Base-by-base conservation (phyloP, 2,113 vertebrate species). In the Struthio camelus region DNA sequence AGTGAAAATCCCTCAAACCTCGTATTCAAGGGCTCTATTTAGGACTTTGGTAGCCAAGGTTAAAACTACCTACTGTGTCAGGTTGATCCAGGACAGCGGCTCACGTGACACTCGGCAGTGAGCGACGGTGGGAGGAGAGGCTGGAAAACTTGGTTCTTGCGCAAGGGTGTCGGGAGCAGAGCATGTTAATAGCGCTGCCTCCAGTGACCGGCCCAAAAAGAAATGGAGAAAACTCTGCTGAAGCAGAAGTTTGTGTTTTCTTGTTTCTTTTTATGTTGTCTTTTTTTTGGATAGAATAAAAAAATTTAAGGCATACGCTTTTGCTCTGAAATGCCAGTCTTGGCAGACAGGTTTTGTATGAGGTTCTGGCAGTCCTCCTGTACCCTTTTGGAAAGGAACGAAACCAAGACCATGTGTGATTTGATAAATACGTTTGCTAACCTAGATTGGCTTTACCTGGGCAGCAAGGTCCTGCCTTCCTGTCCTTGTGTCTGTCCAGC, bases 31-130 rank as follows among this genome's bases (percentile, higher is more conserved):
- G 13, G 79, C 17, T 72, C 8, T 28, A 12, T 40, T 82, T 51
- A 61, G 56, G 23, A 61, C 32, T 59, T 32, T 44, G 4, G 28
- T 61, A 53, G 53, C 34, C 28, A 65, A 23, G 17, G 9, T 20
- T 78, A 51, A 73, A 77, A 89, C 13, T 32, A 73, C 30, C 4
- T 44, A 59, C 10, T 77, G 5, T 18, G 27, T 58, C 80, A 90
- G 14, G 16, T 30, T 82, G 56, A 76, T 54, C 17, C 20, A 66
- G 36, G 14, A n/a, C 1, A 11, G 30, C 46, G 40, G 34, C 34
- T 89, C 16, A 87, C 1, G 0, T 48, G 28, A 12, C 34, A 13
- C 25, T 71, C 11, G 14, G n/a, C 36, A 1, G 0, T 61, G 42
- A 3, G 2, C n/a, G 66, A 23, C 14, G 25, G 25, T 79, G 30